A percentile compares a stretch with the other conserved stretches of the same genome.
Evolutionary conservation across 2,888 invertebrate species (phyloP).

Genomic region (Ceraclea dissimilis): DNA sequence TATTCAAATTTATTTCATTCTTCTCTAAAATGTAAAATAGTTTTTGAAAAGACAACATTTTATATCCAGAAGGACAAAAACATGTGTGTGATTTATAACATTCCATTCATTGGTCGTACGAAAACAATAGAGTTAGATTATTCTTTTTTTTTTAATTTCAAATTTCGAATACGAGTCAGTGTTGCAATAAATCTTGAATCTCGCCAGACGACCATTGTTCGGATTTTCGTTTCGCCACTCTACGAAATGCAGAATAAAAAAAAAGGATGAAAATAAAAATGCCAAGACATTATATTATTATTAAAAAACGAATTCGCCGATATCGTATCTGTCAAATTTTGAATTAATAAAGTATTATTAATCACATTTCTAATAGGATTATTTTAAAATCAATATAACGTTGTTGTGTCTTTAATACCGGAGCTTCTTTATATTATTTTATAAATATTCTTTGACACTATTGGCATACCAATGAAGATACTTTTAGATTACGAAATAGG

Average conservation of each 20-base stretch:
- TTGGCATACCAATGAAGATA: too few relatives aligned
- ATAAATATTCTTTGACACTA: too few relatives aligned
- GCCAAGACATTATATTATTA: neutral
- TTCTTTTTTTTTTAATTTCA: conserved; percentile 3
- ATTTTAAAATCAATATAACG: too few relatives aligned
- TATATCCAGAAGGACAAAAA: conserved; percentile 16
- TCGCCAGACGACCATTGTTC: conserved; percentile 10
- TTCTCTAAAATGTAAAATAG: neutral
- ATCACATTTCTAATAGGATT: neutral
- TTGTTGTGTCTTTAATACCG: too few relatives aligned
- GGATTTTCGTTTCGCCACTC: conserved; percentile 8
- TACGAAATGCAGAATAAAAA: neutral
- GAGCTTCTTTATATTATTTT: too few relatives aligned
- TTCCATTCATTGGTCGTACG: conserved; percentile 8
- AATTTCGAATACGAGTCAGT: conserved; percentile 14
- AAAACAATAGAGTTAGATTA: conserved; percentile 20
- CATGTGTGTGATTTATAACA: conserved; percentile 20
- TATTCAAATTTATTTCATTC: neutral
- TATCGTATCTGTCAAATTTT: neutral
- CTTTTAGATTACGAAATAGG: too few relatives aligned
- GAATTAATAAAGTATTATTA: neutral
- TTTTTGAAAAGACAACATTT: neutral
- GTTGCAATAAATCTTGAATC: conserved; percentile 21
- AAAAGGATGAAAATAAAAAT: neutral
- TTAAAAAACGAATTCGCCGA: neutral